Base-by-base conservation (phyloP, 1,140 invertebrate genomes). In the Cepaea nemoralis region DNA sequence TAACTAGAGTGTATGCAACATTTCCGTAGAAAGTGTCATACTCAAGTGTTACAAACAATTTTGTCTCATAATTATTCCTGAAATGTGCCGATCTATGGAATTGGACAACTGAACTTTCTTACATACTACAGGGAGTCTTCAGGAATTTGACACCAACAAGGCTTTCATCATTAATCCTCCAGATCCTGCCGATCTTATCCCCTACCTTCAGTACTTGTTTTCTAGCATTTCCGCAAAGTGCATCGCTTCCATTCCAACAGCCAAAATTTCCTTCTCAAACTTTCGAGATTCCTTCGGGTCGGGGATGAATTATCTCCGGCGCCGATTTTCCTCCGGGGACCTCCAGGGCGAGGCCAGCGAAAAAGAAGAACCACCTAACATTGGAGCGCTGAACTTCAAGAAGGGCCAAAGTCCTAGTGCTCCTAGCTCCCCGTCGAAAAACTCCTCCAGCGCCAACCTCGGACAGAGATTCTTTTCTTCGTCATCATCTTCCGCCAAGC, bases 401-500 rank as follows among this genome's bases (percentile, higher is more conserved):
- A 89, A 89, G 79, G 90, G 90, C 14, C 90, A 90, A 0, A 91
- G 90, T 24, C 91, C 91, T 27, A 91, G 90, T 82, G 91, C 91
- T 31, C 91, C 91, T 31, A 91, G 86, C 80, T 91, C 90, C 19
- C 91, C 91, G 3, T 89, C 89, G 40, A 90, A 89, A 80, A 73
- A 88, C 59, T 63, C 83, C 22, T 84, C 80, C 24, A 67, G 86
- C 42, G 80, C 85, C 31, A 84, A 84, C n/a, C 78, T 86, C 31
- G 84, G 85, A 10, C 78, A 86, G 42, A 84, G 86, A 6, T 78
- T 89, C 59, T 63, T 63, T 19, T 63, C 59, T 2, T 63, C 14
- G 88, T 87, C 71, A 78, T 84, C 2, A 63, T 82, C 33, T n/a
- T 35, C 93, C 93, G 42, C 93, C 39, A 94, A 95, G 79, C 94